Conservation (phyloP, 2,797 vertebrate genomes). For the Hydrolagus colliei region DNA sequence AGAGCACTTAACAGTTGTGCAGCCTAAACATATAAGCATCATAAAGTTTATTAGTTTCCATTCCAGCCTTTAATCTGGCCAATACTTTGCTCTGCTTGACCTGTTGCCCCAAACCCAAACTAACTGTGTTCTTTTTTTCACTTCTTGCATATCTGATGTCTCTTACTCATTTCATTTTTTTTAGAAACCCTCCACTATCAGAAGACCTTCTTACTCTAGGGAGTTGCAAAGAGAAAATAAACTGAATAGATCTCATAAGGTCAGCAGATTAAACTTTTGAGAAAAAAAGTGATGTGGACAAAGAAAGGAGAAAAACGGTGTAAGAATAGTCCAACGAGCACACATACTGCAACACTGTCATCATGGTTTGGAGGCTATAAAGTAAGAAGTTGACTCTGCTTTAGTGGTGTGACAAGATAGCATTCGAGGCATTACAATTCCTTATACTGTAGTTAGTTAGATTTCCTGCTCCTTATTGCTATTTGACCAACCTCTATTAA, state of each 20-base stretch:
- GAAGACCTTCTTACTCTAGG: constrained; percentile 4
- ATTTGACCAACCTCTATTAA: too few species aligned
- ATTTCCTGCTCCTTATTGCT: too few species aligned
- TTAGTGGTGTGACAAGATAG: too few species aligned
- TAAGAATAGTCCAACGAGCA: neutral
- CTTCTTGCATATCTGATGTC: constrained; percentile 6
- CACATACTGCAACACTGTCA: neutral
- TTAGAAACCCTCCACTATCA: neutral
- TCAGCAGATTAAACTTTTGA: neutral
- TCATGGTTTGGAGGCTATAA: neutral
- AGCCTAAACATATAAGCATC: neutral
- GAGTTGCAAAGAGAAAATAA: neutral
- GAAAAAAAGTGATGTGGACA: neutral
- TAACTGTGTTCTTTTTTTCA: neutral
- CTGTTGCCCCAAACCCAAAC: neutral
- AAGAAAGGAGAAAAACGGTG: neutral
- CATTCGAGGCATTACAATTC: too few species aligned
- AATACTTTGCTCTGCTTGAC: constrained; percentile 16
- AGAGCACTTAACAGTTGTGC: too few species aligned
- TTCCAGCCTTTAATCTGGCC: neutral
- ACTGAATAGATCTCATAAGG: neutral
- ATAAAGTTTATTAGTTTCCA: constrained; percentile 10
- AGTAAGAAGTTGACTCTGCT: neutral
- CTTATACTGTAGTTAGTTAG: too few species aligned
- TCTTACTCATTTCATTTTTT: neutral